A percentile compares a stretch with the other conserved stretches of the same genome.
Conservation (phyloP, 2,888 invertebrate genomes). For the Macrostomum cliftonense region DNA sequence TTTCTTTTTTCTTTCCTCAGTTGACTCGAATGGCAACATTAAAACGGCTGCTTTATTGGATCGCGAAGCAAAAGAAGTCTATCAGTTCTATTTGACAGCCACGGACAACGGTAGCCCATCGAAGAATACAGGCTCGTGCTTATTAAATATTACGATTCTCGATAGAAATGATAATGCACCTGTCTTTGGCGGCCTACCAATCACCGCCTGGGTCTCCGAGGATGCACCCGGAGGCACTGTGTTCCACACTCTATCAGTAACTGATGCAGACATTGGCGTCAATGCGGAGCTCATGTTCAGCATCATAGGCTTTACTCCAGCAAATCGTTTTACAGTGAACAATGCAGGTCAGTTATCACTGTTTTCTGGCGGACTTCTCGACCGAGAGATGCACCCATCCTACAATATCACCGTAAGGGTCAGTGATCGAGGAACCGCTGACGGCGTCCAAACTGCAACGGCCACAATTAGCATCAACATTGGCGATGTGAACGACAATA, state of each 20-base stretch:
- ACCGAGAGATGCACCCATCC: neutral
- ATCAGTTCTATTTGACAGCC: too few species aligned
- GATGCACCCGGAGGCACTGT: neutral
- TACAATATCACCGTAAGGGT: neutral
- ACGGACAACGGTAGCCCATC: too few species aligned
- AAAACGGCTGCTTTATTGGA: too few species aligned
- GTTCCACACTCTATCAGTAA: neutral
- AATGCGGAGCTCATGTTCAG: neutral
- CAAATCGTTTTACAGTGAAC: neutral
- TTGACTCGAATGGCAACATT: too few species aligned
- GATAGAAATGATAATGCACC: too few species aligned
- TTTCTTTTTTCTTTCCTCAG: too few species aligned
- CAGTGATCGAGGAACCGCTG: neutral
- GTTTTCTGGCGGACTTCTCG: neutral
- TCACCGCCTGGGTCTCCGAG: neutral
- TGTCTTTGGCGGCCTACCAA: too few species aligned
- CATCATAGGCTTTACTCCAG: neutral
- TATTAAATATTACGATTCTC: too few species aligned
- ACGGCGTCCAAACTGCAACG: neutral
- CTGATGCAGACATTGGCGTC: neutral
- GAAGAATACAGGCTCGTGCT: too few species aligned
- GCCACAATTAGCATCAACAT: neutral
- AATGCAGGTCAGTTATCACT: neutral
- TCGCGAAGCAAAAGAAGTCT: too few species aligned
- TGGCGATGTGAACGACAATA: neutral